Percentiles rank a stretch among this genome's conserved stretches.
Conservation (phyloP, 2,113 vertebrate genomes). For the Phalacrocorax brasilianus region DNA sequence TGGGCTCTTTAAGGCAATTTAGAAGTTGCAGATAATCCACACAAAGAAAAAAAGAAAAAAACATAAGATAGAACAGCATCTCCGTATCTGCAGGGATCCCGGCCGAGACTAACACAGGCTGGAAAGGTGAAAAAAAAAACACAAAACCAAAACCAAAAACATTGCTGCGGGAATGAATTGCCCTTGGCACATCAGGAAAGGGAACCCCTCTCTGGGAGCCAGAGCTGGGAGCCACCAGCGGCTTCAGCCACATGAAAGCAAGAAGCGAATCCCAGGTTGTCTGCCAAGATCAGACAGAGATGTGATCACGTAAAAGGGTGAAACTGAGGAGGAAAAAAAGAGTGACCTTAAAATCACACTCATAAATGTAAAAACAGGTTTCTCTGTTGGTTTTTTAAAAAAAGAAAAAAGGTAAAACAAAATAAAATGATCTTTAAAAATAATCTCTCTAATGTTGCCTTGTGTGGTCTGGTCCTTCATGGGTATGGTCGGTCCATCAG, state of each 20-base stretch:
- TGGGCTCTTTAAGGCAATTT: slow-evolving; percentile 82
- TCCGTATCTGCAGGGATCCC: slow-evolving; percentile 54
- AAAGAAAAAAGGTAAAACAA: slow-evolving; percentile 46
- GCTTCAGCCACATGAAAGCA: slow-evolving; percentile 66
- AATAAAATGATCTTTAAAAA: slow-evolving; percentile 74
- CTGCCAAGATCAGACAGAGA: slow-evolving; percentile 65
- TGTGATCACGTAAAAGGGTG: not conserved
- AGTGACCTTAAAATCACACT: slow-evolving; percentile 56
- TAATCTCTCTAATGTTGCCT: slow-evolving; percentile 75
- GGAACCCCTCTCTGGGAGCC: slow-evolving; percentile 44
- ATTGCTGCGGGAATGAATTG: slow-evolving; percentile 27
- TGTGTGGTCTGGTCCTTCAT: slow-evolving; percentile 75
- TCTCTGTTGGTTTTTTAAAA: not conserved
- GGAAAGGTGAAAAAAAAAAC: slow-evolving; percentile 2
- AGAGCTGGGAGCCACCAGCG: slow-evolving; percentile 41
- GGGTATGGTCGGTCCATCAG: slow-evolving; percentile 74
- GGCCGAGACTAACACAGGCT: slow-evolving; percentile 32
- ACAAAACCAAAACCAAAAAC: not conserved
- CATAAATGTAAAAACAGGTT: slow-evolving; percentile 22
- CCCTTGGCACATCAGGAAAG: slow-evolving; percentile 25
- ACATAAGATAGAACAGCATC: slow-evolving; percentile 43
- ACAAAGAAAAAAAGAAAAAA: slow-evolving; percentile 17
- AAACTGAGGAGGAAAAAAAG: not conserved
- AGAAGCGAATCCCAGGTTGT: slow-evolving; percentile 61
- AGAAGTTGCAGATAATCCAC: slow-evolving; percentile 75